Conservation (phyloP, 2,797 vertebrate genomes). For the Darevskia nairensis region DNA sequence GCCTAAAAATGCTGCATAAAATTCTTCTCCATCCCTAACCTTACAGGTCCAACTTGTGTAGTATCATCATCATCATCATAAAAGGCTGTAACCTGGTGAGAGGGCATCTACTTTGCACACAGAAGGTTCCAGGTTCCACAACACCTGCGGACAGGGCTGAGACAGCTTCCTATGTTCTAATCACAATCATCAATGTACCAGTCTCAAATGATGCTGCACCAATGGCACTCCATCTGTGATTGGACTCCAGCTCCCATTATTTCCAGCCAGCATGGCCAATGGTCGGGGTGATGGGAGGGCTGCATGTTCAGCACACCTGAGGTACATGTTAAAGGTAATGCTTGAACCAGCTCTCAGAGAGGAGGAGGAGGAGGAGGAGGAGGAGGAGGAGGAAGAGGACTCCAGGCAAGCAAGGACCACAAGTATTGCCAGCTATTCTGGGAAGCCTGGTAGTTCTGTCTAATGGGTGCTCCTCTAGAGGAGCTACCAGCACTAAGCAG, state of each 20-base stretch:
- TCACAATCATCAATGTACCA: too few species aligned
- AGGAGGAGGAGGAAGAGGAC: background rate
- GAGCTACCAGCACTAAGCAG: conserved; percentile 55
- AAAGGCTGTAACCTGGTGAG: background rate
- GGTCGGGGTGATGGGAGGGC: too few species aligned
- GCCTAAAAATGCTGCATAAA: background rate
- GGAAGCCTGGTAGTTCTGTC: conserved; percentile 69
- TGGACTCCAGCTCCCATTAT: background rate
- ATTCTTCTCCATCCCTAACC: background rate
- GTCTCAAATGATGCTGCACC: background rate
- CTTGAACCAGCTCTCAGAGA: background rate
- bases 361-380: background rate
- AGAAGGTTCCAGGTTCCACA: too few species aligned
- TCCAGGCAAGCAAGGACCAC: background rate
- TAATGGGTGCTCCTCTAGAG: conserved; percentile 63
- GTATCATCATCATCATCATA: background rate
- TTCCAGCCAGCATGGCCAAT: too few species aligned
- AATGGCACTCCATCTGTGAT: background rate
- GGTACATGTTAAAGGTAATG: too few species aligned
- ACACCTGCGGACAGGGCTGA: too few species aligned
- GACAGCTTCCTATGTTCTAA: background rate
- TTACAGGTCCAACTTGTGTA: background rate
- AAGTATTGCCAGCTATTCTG: conserved; percentile 24
- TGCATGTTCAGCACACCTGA: too few species aligned
- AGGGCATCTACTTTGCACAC: too few species aligned